Base-by-base conservation (phyloP, 2,113 vertebrate genomes). In the Ptychochromis oligacanthus region DNA sequence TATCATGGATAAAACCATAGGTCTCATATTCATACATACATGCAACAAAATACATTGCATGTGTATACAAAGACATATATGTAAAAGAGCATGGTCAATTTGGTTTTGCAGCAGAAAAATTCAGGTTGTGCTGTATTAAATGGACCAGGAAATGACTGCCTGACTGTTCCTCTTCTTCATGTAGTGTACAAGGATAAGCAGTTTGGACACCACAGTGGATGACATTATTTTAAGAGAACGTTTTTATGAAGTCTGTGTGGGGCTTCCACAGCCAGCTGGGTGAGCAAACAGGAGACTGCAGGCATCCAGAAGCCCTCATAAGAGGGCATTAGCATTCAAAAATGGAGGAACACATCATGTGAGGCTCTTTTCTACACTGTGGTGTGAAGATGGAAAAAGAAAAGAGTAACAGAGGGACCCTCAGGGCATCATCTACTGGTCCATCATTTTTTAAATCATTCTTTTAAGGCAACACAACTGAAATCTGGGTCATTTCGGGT, bases 381-480 rank as follows among this genome's bases (percentile, higher is more conserved):
- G 84, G 78, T 72, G 80, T 76, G 36, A 77, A 26, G 52, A 74
- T 38, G 55, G 54, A n/a, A 64, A n/a, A 26, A 7, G 49, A 57
- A 56, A 65, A 58, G 26, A 59, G 77, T 38, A 15, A 67, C 28
- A 60, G 89, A 91, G 91, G 85, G 87, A 67, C 91, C 88, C 46
- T 90, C 88, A 49, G 86, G 56, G 74, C 77, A 13, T 83, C 83
- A 80, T 93, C 91, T 93, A 91, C 94, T 94, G 95, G 97, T 94
- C 95, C 96, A 95, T 83, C 36, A 61, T 94, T 96, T 49, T 72
- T 72, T 91, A 92, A 93, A 84, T 93, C 85, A 93, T 92, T 93
- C 95, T 94, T 97, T 93, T 97, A 99, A 99, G 97, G 97, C 97
- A 99, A 98, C 95, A 88, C 94, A 98, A 98, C 96, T 96, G 96